Evolutionary conservation across 1,140 invertebrate species (phyloP), one percentile per base, ranked within the genome.

Genomic region (Drosophila biarmipes): DNA sequence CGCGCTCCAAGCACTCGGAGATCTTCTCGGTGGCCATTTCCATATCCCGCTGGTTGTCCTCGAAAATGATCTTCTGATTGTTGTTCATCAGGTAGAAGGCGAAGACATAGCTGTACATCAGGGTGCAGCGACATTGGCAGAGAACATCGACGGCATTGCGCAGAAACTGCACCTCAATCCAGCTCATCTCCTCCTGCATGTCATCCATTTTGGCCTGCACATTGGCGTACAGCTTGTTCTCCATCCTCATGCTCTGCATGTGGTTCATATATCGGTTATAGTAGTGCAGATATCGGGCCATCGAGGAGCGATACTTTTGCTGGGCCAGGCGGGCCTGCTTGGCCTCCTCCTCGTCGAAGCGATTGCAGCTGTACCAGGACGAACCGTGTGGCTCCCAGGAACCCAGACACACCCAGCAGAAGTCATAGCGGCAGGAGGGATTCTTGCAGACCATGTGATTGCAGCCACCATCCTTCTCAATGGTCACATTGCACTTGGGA

Each of bases 401-500:
- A 14, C 98, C 98, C 43, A 99, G 94, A 92, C 99, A 99, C 0
- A 99, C 98, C 99, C 99, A 99, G 93, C 99, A 99, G 92, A 99
- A 99, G 91, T 99, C 98, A 19, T 97, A 96, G 92, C 98, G 98
- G 91, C 99, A 99, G 91, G 97, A 97, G 92, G 98, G 97, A 94
- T 99, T 99, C 93, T 99, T 99, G 93, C 99, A 99, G 10, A 99
- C 97, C 98, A 99, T 99, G 92, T 99, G 99, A 93, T 99, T 99
- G 93, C 99, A 99, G 12, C 98, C 98, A 38, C 98, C 98, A 93
- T 99, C 98, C 92, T 98, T 98, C 92, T 98, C 98, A 77, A 99
- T 99, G 0, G 98, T 99, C 7, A 98, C 98, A 92, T 98, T 98
- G 93, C 98, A 99, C 89, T 98, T 98, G 14, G 98, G 98, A 93